Percentiles rank a stretch among this genome's conserved stretches.
These are phyloP conservation scores for Leptopterna dolabrata DNA, from an alignment of 2,888 invertebrate species.

Conservation along the genomic window DNA sequence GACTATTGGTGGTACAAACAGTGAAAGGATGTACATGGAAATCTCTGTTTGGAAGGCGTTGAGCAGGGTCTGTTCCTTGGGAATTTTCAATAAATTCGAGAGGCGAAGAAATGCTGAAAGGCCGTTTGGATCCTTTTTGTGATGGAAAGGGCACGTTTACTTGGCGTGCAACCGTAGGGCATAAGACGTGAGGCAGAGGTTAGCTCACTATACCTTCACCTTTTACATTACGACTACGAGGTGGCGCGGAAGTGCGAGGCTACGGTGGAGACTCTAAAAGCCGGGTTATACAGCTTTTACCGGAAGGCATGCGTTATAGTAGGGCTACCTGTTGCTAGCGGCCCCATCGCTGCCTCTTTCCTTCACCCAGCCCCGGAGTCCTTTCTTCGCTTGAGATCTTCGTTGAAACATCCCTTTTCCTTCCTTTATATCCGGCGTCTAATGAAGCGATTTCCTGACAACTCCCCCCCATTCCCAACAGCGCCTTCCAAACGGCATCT, in stretches of 20 bases:
- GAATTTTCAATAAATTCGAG: not conserved
- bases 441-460: not conserved
- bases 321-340: constrained; percentile 35
- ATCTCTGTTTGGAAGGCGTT: not conserved
- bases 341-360: not conserved
- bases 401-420: not conserved
- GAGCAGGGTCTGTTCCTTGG: not conserved
- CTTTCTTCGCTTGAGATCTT: not conserved
- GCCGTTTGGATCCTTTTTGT: constrained; percentile 6
- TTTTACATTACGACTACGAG: not conserved
- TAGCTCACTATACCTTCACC: not conserved
- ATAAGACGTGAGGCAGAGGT: not conserved
- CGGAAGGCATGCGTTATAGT: constrained; percentile 4
- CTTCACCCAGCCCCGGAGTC: not conserved
- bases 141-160: constrained; percentile 15
- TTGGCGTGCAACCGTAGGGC: not conserved
- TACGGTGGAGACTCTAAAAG: constrained; percentile 28
- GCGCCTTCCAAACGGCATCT: not conserved
- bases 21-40: not conserved
- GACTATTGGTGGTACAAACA: too few relatives aligned
- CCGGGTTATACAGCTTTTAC: constrained; percentile 45
- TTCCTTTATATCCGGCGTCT: constrained; percentile 1
- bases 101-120: not conserved
- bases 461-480: too few relatives aligned
- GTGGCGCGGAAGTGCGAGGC: constrained; percentile 11